These are phyloP conservation scores for Serrognathus titanus DNA, from an alignment of 2,888 invertebrate species.

Conservation along the genomic window DNA sequence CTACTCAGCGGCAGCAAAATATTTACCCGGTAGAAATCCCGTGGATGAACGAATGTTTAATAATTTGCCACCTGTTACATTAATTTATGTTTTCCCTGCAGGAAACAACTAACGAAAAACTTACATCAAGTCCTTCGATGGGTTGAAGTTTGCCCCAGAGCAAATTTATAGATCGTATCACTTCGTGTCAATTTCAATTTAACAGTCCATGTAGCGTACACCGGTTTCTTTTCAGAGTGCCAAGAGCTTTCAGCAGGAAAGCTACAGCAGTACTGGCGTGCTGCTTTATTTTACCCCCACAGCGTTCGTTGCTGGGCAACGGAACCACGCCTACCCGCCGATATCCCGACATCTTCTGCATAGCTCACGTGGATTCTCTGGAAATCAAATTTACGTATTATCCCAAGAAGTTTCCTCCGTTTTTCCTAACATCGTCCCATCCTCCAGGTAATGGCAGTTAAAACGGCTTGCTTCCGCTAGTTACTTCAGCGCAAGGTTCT, in stretches of 20 bases:
- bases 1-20: no score
- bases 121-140: no score
- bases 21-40: no score
- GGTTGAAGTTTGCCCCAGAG: no score
- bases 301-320: conserved; percentile 44
- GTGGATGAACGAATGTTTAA: no score
- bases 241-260: conserved; percentile 31
- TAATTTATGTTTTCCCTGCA: conserved; percentile 13
- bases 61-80: conserved; percentile 27
- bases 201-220: conserved; percentile 1
- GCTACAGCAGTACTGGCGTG: conserved; percentile 37
- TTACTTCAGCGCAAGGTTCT: no score
- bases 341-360: conserved; percentile 17
- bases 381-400: conserved; percentile 15
- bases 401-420: conserved; percentile 4
- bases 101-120: no score
- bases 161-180: not conserved
- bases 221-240: conserved; percentile 9
- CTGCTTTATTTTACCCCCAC: conserved; percentile 41
- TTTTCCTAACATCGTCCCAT: not conserved
- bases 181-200: not conserved
- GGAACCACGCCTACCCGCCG: conserved; percentile 38
- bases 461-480: not conserved
- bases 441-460: not conserved
- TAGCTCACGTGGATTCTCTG: conserved; percentile 13